Percentiles rank a stretch among this genome's conserved stretches.
phyloP scores from a whole-genome alignment of 2,888 invertebrate species.

The Norana najaformis region DNA sequence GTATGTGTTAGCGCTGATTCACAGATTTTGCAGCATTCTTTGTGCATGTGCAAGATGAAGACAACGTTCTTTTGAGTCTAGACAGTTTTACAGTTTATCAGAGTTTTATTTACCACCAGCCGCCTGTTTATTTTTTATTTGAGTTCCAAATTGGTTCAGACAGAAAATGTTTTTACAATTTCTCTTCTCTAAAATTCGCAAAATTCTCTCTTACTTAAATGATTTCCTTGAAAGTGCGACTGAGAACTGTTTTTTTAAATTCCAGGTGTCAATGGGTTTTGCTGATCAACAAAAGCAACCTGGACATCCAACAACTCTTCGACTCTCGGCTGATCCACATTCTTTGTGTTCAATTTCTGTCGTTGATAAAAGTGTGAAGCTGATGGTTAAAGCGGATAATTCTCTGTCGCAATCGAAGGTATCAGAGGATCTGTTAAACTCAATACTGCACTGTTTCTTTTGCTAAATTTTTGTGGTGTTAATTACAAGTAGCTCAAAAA shows the following conservation, averaged over 20 bases:
- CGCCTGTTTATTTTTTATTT: no score
- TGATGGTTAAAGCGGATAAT: constrained; percentile 48
- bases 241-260: not conserved
- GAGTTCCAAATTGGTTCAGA: not conserved
- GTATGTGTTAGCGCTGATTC: no score
- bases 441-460: not conserved
- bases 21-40: no score
- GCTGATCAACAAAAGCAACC: constrained; percentile 64
- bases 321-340: constrained; percentile 65
- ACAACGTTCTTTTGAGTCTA: no score
- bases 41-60: no score
- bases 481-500: not conserved
- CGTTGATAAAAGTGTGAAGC: constrained; percentile 68
- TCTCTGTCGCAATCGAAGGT: not conserved
- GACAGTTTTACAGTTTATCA: no score
- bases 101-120: no score
- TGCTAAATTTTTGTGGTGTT: not conserved
- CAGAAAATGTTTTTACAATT: not conserved
- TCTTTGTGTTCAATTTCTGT: constrained; percentile 69
- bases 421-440: not conserved
- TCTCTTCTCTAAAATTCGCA: not conserved
- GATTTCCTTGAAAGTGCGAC: not conserved
- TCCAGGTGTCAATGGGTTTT: constrained; percentile 56
- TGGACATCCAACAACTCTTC: constrained; percentile 65
- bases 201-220: not conserved